Percentiles rank a stretch among this genome's conserved stretches.
phyloP scores from a whole-genome alignment of 1,140 invertebrate species.

The Ceratitis capitata region DNA sequence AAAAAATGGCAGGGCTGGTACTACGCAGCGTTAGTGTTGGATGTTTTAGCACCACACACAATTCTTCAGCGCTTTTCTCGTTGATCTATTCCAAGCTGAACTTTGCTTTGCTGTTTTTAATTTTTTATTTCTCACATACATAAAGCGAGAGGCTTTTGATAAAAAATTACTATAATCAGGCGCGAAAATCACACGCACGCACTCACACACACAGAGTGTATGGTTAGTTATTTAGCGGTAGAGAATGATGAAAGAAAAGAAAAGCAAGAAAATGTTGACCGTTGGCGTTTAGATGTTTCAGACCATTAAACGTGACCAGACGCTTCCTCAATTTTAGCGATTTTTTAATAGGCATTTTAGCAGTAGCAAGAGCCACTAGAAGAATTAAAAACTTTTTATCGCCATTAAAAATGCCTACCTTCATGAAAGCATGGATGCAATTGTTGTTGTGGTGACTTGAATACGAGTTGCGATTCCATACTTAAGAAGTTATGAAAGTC shows the following conservation, averaged over 20 bases:
- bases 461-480: too few species aligned
- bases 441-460: too few species aligned
- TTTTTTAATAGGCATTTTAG: not conserved
- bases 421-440: too few species aligned
- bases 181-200: not conserved
- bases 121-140: too few species aligned
- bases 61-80: not conserved
- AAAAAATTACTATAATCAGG: not conserved
- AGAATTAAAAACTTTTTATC: not conserved
- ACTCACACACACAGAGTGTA: not conserved
- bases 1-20: not conserved
- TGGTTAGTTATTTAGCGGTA: not conserved
- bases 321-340: conserved; percentile 4
- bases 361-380: not conserved
- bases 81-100: not conserved
- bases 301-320: not conserved
- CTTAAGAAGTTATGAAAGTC: too few species aligned
- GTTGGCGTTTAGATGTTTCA: too few species aligned
- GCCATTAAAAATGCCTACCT: not conserved
- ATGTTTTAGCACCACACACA: not conserved
- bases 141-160: not conserved
- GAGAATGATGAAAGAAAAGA: not conserved
- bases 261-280: too few species aligned
- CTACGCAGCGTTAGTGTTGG: not conserved
- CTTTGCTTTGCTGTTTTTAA: not conserved